Conservation (phyloP, 2,113 vertebrate genomes). For the Gymnogyps californianus region DNA sequence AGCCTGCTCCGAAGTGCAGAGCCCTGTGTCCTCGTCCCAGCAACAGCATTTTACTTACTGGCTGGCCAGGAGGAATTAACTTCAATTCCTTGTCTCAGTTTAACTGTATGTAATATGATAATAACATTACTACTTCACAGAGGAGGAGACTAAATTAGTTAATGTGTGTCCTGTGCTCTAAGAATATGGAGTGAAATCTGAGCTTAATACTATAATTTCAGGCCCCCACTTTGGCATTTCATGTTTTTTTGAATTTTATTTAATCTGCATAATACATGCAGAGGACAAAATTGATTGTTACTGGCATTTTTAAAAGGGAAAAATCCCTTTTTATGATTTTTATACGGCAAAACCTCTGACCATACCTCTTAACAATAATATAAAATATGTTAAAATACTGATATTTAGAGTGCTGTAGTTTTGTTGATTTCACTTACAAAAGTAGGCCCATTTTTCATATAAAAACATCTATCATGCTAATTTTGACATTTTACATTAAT, state of each 20-base stretch:
- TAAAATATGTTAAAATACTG: not conserved
- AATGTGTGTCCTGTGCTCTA: not conserved
- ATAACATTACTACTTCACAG: not conserved
- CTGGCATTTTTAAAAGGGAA: not conserved
- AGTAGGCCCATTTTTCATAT: not conserved
- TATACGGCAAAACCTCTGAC: not conserved
- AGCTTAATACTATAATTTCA: not conserved
- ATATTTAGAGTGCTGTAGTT: not conserved
- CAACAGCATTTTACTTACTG: not conserved
- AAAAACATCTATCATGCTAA: not conserved
- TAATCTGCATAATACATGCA: not conserved
- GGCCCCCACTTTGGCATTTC: not conserved
- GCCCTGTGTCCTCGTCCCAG: not conserved
- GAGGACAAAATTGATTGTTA: not conserved
- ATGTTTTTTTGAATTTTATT: not conserved
- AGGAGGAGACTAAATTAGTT: not conserved
- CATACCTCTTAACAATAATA: not conserved
- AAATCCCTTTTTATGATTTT: not conserved
- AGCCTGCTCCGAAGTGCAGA: not conserved
- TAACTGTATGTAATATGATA: not conserved
- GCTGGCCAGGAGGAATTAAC: not conserved
- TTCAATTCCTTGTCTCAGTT: not conserved
- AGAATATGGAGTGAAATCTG: not conserved
- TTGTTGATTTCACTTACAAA: not conserved
- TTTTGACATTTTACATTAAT: conserved; percentile 14